Conservation (phyloP, 2,113 vertebrate species). For the Cochlearius cochlearius region DNA sequence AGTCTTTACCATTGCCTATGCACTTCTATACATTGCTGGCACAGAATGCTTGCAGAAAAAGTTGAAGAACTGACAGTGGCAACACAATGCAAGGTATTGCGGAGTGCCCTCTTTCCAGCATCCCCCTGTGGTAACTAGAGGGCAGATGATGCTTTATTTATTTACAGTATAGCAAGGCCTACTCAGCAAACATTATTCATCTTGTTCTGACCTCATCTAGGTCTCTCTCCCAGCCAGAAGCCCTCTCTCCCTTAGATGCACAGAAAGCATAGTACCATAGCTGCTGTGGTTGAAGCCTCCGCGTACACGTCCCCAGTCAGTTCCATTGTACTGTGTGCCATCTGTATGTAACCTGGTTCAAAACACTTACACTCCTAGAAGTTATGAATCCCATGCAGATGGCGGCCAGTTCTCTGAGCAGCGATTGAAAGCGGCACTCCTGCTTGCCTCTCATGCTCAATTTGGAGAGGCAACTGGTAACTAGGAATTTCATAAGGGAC, state of each 20-base stretch:
- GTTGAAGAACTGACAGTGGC: not conserved
- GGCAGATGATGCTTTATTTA: not conserved
- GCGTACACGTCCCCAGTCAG: not conserved
- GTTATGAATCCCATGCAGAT: not conserved
- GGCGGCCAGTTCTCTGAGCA: not conserved
- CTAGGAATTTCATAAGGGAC: not conserved
- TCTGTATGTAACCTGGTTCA: not conserved
- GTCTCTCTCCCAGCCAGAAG: not conserved
- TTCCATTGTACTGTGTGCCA: not conserved
- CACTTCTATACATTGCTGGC: not conserved
- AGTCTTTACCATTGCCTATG: not conserved
- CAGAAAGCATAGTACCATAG: not conserved
- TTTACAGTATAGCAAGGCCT: not conserved
- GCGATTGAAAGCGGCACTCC: not conserved
- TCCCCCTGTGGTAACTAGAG: not conserved
- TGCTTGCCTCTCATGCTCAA: not conserved
- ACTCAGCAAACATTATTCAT: not conserved
- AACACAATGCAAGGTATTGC: not conserved
- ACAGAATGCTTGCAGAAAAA: not conserved
- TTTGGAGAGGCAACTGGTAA: not conserved
- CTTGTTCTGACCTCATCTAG: not conserved
- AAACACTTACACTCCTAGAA: rapidly evolving
- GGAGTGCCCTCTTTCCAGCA: not conserved
- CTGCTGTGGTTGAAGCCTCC: not conserved
- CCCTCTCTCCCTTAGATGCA: not conserved